Conservation (phyloP, 2,797 vertebrate species). For the Podargus strigoides region DNA sequence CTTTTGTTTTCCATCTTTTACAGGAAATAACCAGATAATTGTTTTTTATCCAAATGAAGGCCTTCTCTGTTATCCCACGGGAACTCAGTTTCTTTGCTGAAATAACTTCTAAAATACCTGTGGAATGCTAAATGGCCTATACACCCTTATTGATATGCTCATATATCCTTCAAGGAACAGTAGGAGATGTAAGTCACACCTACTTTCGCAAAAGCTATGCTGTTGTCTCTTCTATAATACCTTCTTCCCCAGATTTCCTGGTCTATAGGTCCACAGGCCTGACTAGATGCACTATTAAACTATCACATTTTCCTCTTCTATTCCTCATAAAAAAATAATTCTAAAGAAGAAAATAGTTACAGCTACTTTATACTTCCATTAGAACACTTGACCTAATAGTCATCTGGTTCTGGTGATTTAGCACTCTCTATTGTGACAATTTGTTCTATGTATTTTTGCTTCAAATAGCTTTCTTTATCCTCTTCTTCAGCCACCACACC, state of each 20-base stretch:
- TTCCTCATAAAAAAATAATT: not conserved
- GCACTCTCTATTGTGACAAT: not conserved
- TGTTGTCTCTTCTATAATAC: not conserved
- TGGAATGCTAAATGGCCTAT: not conserved
- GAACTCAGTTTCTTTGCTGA: not conserved
- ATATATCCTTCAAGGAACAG: not conserved
- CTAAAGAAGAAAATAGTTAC: not conserved
- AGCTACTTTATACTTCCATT: not conserved
- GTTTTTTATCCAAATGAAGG: not conserved
- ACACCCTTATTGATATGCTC: fast-evolving
- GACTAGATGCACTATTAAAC: not conserved
- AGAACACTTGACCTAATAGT: not conserved
- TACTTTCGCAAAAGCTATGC: not conserved
- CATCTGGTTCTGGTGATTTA: not conserved
- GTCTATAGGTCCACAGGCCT: not conserved
- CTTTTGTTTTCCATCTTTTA: not conserved
- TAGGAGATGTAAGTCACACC: no score
- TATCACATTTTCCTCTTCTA: not conserved
- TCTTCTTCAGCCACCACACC: not conserved
- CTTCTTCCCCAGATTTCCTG: not conserved
- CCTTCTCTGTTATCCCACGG: not conserved
- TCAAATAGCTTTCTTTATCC: not conserved
- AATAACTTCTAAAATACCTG: not conserved
- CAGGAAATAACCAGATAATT: not conserved
- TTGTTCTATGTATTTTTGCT: not conserved